Evolutionary conservation across 2,888 invertebrate genomes (phyloP), one percentile per base, ranked within the genome.

Genomic region (Caenorhabditis afra): DNA sequence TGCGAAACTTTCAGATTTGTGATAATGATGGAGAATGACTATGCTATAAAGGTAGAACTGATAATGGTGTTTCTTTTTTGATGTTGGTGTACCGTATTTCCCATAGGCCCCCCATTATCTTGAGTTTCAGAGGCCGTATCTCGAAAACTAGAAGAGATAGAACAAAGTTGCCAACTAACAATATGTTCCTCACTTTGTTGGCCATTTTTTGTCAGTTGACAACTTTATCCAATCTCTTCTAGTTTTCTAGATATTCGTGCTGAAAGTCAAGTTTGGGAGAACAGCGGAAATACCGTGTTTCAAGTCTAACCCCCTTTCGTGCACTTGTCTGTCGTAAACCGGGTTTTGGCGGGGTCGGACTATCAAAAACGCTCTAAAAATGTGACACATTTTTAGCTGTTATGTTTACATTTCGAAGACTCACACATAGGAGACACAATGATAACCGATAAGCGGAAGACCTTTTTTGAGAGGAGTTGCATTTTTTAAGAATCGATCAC

Each of bases 1-100:
- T n/a, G n/a, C n/a, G n/a, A n/a, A 61, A 61, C 44, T 49, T 20
- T 18, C 29, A 62, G 20, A 7, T 44, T 3, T 18, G 4, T 14
- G 18, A 47, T 49, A 37, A 58, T 58, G 55, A 73, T 58, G 20
- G 59, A 64, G 35, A 73, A 73, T 52, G 73, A 65, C 35, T 71
- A 71, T 49, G 53, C 70, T 12, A 53, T 71, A 12, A 71, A 71
- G 70, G 70, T 71, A 62, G 53, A n/a, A 14, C 0, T 22, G 1
- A 0, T 10, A 41, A 22, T 16, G 3, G 20, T 11, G n/a, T 37
- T 50, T 50, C 50, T n/a, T n/a, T n/a, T n/a, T n/a, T n/a, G n/a
- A n/a, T n/a, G n/a, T n/a, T n/a, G n/a, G n/a, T n/a, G n/a, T n/a
- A n/a, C n/a, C n/a, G n/a, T n/a, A n/a, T n/a, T n/a, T n/a, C n/a